Conservation (phyloP, 2,888 invertebrate species). For the Ellobium chinense region DNA sequence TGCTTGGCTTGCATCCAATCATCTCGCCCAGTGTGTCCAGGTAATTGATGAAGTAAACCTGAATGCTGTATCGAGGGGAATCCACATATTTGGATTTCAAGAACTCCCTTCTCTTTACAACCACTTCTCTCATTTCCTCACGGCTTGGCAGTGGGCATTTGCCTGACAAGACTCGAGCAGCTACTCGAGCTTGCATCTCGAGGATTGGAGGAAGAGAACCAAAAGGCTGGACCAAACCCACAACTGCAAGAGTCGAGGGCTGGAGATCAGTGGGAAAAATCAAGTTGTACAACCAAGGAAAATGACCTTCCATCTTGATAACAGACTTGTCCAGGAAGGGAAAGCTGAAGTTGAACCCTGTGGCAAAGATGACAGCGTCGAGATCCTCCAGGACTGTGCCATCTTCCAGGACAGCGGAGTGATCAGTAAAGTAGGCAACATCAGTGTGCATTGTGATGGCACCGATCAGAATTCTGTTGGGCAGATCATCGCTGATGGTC, state of each 20-base stretch:
- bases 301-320: conserved; percentile 49
- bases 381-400: conserved; percentile 53
- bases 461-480: conserved; percentile 58
- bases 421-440: conserved; percentile 54
- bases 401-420: conserved; percentile 57
- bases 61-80: conserved; percentile 57
- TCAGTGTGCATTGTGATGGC: conserved; percentile 54
- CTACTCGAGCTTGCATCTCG: conserved; percentile 60
- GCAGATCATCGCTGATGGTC: conserved; percentile 62
- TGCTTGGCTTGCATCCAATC: conserved; percentile 58
- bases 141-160: conserved; percentile 48
- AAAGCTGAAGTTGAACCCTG: conserved; percentile 58
- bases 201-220: conserved; percentile 60
- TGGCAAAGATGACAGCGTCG: conserved; percentile 59
- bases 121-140: not conserved
- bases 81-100: conserved; percentile 56
- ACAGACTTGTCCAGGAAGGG: conserved; percentile 55
- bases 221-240: conserved; percentile 63
- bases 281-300: conserved; percentile 52
- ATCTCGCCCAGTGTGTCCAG: conserved; percentile 53
- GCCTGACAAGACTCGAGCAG: conserved; percentile 56
- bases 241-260: conserved; percentile 56
- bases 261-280: conserved; percentile 25
- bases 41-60: conserved; percentile 61
- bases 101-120: conserved; percentile 53